Percentiles rank a stretch among this genome's conserved stretches.
These are phyloP conservation scores for Elysia crispata DNA, from an alignment of 2,888 invertebrate genomes.

Conservation along the genomic window DNA sequence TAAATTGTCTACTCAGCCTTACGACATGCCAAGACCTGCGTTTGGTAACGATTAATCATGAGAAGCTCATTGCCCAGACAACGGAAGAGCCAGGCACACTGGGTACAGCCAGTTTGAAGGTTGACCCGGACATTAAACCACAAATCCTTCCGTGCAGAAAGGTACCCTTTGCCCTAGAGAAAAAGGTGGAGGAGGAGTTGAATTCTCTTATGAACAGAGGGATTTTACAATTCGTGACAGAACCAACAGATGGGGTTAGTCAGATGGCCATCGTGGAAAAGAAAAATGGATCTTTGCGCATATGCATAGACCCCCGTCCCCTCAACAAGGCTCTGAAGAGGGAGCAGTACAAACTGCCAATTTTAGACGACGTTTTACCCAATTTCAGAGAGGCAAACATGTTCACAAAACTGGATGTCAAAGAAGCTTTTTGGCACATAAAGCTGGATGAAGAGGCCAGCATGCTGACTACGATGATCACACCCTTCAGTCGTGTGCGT, in stretches of 20 bases:
- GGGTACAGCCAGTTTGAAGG: conserved; percentile 17
- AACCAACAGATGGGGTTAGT: conserved; percentile 52
- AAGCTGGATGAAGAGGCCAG: conserved; percentile 53
- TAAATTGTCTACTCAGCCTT: neutral
- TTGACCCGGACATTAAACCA: conserved; percentile 38
- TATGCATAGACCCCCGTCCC: conserved; percentile 53
- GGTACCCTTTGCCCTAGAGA: conserved; percentile 42
- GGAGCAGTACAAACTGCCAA: conserved; percentile 52
- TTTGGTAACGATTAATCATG: neutral
- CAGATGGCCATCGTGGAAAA: conserved; percentile 51
- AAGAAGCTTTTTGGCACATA: conserved; percentile 58
- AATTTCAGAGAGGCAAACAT: conserved; percentile 52
- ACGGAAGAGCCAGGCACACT: conserved; percentile 31
- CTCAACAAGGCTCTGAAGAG: conserved; percentile 52
- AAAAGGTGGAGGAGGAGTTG: conserved; percentile 39
- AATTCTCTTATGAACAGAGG: conserved; percentile 38
- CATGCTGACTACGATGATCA: conserved; percentile 54
- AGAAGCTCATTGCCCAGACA: conserved; percentile 7
- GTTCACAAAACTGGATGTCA: conserved; percentile 54
- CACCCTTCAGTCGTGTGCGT: conserved; percentile 56
- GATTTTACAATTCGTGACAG: conserved; percentile 32
- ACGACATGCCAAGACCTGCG: neutral
- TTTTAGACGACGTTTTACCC: conserved; percentile 58
- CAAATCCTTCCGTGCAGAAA: conserved; percentile 41
- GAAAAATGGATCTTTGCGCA: conserved; percentile 39